Evolutionary conservation across 2,888 invertebrate genomes (phyloP).

Genomic region (Caenorhabditis sp.): DNA sequence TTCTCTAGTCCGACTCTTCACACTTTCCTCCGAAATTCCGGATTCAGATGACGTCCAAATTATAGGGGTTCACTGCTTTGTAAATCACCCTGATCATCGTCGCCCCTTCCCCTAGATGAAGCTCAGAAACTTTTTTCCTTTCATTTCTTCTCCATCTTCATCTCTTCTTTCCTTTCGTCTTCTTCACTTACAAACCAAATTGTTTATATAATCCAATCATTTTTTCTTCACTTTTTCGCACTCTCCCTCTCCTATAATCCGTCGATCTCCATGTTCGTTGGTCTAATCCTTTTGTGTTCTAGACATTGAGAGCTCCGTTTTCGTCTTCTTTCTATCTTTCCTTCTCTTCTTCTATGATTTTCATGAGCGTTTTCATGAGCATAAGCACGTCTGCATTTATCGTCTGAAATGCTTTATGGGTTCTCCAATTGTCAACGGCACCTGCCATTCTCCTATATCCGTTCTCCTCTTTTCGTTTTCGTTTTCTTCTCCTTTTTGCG

Average conservation of each 20-base stretch:
- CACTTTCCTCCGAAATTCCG: not conserved
- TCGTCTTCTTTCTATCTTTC: not conserved
- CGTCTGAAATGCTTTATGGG: constrained; percentile 58
- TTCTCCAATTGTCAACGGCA: constrained; percentile 58
- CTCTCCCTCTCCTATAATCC: constrained; percentile 40
- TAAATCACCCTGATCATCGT: constrained; percentile 35
- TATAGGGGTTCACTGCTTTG: constrained; percentile 31
- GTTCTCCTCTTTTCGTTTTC: constrained; percentile 26
- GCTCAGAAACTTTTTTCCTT: constrained; percentile 3
- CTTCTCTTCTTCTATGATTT: constrained; percentile 28
- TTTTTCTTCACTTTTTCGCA: constrained; percentile 36
- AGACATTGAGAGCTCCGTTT: constrained; percentile 42
- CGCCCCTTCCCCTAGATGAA: constrained; percentile 12
- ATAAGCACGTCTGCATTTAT: constrained; percentile 43
- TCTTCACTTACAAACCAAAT: constrained; percentile 32
- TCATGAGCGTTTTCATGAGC: constrained; percentile 35
- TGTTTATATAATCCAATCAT: constrained; percentile 55
- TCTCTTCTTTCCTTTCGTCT: not conserved
- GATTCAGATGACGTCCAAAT: constrained; percentile 38
- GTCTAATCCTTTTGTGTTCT: constrained; percentile 45
- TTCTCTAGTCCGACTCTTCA: not conserved
- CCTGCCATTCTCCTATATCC: constrained; percentile 58
- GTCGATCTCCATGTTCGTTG: constrained; percentile 45
- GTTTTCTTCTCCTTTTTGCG: constrained; percentile 6
- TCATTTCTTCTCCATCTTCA: not conserved